These are phyloP conservation scores for Merops nubicus DNA, from an alignment of 2,113 vertebrate genomes.

Conservation along the genomic window DNA sequence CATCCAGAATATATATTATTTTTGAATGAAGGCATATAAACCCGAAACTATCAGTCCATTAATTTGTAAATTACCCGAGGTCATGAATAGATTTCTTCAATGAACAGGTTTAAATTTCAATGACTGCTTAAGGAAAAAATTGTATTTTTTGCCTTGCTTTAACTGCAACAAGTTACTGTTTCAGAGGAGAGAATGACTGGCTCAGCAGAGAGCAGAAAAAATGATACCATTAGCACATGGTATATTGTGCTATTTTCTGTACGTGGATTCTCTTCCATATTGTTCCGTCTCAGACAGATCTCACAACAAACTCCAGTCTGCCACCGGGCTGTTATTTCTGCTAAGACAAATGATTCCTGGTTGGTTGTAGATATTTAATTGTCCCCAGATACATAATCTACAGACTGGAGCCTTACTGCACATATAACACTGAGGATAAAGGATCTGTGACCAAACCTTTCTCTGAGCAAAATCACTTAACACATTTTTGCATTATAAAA, in stretches of 20 bases:
- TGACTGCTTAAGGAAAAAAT: constrained; percentile 19
- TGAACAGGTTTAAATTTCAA: constrained; percentile 37
- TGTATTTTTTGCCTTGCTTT: constrained; percentile 14
- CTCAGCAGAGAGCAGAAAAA: constrained; percentile 10
- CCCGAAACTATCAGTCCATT: constrained; percentile 12
- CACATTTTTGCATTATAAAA: constrained; percentile 57
- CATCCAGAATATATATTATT: background rate
- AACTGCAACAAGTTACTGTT: background rate
- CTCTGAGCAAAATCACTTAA: constrained; percentile 54
- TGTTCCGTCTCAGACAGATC: background rate
- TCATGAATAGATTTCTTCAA: constrained; percentile 1
- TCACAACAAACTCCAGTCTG: constrained; percentile 7
- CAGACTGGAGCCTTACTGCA: background rate
- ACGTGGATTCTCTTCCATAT: background rate
- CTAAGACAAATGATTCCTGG: constrained; percentile 9
- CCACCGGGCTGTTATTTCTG: background rate
- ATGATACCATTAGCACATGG: background rate
- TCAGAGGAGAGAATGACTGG: constrained; percentile 14
- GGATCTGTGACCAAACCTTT: constrained; percentile 38
- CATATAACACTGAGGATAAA: background rate
- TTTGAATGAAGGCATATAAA: background rate
- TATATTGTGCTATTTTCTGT: background rate
- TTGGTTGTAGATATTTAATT: constrained; percentile 12
- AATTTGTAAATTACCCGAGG: constrained; percentile 19
- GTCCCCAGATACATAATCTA: background rate